Conservation (phyloP, 2,797 vertebrate genomes). For the Mus caroli region DNA sequence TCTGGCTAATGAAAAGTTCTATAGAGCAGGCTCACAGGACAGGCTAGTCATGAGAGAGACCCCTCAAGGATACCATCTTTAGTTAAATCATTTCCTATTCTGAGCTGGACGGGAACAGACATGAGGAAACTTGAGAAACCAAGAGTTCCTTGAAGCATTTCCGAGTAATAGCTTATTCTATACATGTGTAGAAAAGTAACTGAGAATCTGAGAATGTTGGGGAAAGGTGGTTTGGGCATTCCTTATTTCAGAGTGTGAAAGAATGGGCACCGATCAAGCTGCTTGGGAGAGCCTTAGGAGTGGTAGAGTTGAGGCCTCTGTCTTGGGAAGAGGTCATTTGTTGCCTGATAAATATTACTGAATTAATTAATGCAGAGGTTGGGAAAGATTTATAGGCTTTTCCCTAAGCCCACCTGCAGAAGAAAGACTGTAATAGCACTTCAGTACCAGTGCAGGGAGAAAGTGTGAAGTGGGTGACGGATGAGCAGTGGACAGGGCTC, state of each 20-base stretch:
- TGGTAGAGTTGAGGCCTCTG: neutral
- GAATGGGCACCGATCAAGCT: neutral
- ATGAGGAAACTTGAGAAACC: neutral
- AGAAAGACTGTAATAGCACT: neutral
- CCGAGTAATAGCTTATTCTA: neutral
- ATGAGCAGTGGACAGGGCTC: neutral
- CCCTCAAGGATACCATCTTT: neutral
- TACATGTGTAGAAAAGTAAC: neutral
- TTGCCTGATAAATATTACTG: neutral
- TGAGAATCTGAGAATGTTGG: neutral
- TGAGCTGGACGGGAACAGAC: neutral
- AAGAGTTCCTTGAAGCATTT: neutral
- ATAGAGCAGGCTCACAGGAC: neutral
- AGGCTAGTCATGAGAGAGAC: neutral
- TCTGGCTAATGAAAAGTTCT: neutral
- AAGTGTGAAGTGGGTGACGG: neutral
- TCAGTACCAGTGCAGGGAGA: neutral
- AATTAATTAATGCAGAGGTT: neutral
- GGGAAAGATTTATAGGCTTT: neutral
- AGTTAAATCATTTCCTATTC: neutral
- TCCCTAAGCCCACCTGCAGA: neutral
- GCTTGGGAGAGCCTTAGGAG: neutral
- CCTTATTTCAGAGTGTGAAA: conserved; percentile 17
- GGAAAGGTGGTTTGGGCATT: neutral
- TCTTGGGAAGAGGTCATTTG: neutral